Evolutionary conservation across 2,113 vertebrate genomes (phyloP).

Genomic region (Rhineura floridana): DNA sequence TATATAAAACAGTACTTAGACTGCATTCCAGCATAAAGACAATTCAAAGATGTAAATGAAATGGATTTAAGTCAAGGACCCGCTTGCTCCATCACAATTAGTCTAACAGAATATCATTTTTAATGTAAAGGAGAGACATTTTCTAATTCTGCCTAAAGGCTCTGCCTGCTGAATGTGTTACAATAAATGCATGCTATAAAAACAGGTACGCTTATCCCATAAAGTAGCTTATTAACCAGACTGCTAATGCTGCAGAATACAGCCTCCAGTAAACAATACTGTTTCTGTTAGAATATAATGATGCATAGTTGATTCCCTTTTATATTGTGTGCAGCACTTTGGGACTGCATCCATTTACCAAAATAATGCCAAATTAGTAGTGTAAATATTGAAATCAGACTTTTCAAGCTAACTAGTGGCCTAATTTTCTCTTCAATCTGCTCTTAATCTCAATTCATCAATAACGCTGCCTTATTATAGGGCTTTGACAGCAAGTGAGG

Average conservation of each 20-base stretch:
- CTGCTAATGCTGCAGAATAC: conserved; percentile 79
- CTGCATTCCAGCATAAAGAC: conserved; percentile 66
- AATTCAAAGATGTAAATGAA: conserved; percentile 71
- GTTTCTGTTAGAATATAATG: conserved; percentile 81
- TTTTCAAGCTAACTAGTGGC: conserved; percentile 85
- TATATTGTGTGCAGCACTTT: conserved; percentile 69
- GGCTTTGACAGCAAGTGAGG: conserved; percentile 91
- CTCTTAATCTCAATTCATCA: conserved; percentile 98
- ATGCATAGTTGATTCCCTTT: conserved; percentile 74
- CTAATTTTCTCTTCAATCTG: conserved; percentile 94
- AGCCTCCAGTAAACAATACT: conserved; percentile 73
- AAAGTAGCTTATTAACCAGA: conserved; percentile 80
- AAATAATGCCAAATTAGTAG: conserved; percentile 92
- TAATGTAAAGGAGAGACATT: conserved; percentile 72
- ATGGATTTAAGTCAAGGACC: conserved; percentile 63
- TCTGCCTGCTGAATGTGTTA: conserved; percentile 66
- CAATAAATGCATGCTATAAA: conserved; percentile 80
- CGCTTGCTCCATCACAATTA: conserved; percentile 62
- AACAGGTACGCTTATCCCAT: conserved; percentile 77
- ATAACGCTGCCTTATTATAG: conserved; percentile 93
- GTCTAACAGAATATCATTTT: conserved; percentile 72
- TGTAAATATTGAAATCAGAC: conserved; percentile 92
- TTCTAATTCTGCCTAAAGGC: conserved; percentile 74
- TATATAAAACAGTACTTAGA: conserved; percentile 68
- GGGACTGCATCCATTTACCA: conserved; percentile 83